Evolutionary conservation across 2,113 vertebrate species (phyloP).

Genomic region (Leucopsar rothschildi): DNA sequence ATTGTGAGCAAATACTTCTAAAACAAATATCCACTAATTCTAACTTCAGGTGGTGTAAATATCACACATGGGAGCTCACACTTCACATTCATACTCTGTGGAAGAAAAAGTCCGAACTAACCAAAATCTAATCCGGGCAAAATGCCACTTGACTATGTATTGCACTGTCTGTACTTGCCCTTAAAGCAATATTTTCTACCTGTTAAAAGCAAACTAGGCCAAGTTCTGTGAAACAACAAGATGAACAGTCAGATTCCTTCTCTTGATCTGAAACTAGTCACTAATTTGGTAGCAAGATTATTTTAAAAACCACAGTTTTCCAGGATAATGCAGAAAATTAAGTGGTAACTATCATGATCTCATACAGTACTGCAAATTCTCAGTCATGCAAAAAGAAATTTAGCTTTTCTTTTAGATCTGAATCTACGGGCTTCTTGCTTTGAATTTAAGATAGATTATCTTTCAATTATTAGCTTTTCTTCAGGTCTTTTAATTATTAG

Average conservation of each 20-base stretch:
- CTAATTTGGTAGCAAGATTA: not conserved
- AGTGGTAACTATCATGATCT: not conserved
- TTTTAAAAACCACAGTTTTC: not conserved
- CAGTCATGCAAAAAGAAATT: not conserved
- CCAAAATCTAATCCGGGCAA: not conserved
- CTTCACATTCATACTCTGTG: not conserved
- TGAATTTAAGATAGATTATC: not conserved
- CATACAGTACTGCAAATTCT: not conserved
- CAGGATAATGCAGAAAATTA: not conserved
- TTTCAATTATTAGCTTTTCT: not conserved
- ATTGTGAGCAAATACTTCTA: not conserved
- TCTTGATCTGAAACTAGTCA: not conserved
- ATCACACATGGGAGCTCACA: not conserved
- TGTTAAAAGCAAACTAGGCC: not conserved
- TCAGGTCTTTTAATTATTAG: not conserved
- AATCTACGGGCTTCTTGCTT: not conserved
- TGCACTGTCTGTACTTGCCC: not conserved
- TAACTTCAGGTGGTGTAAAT: not conserved
- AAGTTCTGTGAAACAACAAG: not conserved
- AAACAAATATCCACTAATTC: conserved; percentile 4
- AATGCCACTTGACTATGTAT: not conserved
- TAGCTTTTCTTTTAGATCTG: not conserved
- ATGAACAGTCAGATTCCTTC: not conserved
- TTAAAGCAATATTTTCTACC: not conserved
- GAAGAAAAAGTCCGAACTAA: not conserved